These are phyloP conservation scores for Stictonetta naevosa DNA, from an alignment of 2,113 vertebrate species.

Conservation along the genomic window DNA sequence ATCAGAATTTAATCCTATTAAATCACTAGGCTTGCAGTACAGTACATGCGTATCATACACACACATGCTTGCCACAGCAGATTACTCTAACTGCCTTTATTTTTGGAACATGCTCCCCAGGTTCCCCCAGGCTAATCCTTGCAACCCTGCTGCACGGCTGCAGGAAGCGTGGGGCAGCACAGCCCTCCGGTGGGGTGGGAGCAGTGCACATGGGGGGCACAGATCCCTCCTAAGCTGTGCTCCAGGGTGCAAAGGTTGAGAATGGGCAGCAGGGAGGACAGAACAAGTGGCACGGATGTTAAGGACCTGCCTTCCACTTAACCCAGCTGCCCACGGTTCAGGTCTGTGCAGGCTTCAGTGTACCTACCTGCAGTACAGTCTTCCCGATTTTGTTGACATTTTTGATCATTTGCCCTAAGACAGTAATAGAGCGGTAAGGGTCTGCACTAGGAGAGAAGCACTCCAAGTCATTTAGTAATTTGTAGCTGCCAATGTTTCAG, in stretches of 20 bases:
- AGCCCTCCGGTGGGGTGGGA: rapidly evolving
- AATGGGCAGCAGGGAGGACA: background rate
- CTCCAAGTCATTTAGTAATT: background rate
- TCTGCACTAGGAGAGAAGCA: background rate
- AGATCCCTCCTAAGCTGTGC: rapidly evolving
- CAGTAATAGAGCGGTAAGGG: rapidly evolving
- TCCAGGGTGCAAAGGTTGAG: rapidly evolving
- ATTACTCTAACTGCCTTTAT: slow-evolving; percentile 40
- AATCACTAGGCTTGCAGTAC: slow-evolving; percentile 16
- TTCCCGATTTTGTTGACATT: background rate
- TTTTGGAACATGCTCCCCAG: slow-evolving; percentile 18
- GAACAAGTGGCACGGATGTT: rapidly evolving
- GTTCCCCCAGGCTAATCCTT: background rate
- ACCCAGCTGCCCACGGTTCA: background rate
- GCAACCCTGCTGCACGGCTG: background rate
- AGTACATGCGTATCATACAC: background rate
- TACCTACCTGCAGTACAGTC: background rate
- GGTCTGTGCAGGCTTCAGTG: background rate
- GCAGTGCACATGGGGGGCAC: rapidly evolving
- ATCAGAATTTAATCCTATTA: slow-evolving; percentile 62
- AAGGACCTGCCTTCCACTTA: background rate
- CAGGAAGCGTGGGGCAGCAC: rapidly evolving
- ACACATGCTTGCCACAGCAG: background rate
- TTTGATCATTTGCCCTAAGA: background rate
- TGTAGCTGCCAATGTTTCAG: slow-evolving; percentile 11